phyloP scores from a whole-genome alignment of 2,113 vertebrate genomes.

The Strix uralensis region DNA sequence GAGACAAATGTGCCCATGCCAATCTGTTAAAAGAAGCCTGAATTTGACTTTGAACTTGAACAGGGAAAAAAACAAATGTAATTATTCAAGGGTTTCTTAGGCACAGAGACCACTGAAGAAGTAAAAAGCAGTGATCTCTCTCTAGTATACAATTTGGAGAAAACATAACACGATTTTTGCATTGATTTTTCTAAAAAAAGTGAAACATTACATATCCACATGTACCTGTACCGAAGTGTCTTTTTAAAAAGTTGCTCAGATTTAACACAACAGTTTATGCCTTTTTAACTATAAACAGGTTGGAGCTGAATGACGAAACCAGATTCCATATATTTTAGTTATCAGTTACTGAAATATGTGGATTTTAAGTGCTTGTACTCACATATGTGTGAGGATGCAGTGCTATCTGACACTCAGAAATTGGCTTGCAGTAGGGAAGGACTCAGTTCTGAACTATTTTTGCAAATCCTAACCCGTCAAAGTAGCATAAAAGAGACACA shows the following conservation, averaged over 20 bases:
- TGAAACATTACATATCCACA: not conserved
- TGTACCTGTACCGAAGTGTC: not conserved
- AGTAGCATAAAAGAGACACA: conserved; percentile 2
- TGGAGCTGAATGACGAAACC: not conserved
- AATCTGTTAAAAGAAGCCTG: not conserved
- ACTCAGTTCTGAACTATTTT: conserved; percentile 10
- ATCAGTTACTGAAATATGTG: not conserved
- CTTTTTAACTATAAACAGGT: not conserved
- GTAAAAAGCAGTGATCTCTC: not conserved
- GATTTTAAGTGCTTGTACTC: not conserved
- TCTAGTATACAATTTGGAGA: not conserved
- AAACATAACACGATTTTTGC: not conserved
- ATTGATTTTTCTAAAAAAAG: not conserved
- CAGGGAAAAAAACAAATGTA: not conserved
- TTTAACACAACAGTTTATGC: not conserved
- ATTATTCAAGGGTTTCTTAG: not conserved
- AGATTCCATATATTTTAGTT: not conserved
- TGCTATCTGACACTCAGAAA: not conserved
- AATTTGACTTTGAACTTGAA: not conserved
- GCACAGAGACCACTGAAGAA: not conserved
- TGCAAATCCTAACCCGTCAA: not conserved
- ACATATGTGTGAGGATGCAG: not conserved
- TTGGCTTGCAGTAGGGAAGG: not conserved
- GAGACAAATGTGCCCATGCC: not conserved
- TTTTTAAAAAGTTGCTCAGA: not conserved